These are phyloP conservation scores for Epizoanthus ramosus DNA, from an alignment of 92 coral and sea anemone genomes.

Conservation along the genomic window DNA sequence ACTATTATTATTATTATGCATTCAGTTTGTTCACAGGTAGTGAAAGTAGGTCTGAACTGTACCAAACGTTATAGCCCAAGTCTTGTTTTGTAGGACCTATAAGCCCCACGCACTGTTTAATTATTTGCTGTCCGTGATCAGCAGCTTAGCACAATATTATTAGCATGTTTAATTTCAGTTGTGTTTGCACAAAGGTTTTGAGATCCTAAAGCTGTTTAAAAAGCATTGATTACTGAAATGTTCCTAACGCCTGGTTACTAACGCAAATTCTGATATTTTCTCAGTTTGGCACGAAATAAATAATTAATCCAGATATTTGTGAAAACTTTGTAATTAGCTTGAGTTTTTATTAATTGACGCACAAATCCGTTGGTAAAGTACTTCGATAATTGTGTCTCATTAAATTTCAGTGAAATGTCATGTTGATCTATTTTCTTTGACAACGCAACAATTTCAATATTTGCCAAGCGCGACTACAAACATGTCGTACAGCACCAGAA, in stretches of 20 bases:
- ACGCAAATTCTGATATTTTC: too few relatives aligned
- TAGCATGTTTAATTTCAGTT: neutral
- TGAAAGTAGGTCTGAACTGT: neutral
- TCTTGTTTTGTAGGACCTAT: neutral
- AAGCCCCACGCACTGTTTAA: neutral
- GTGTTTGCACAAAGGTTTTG: constrained; percentile 4
- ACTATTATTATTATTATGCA: neutral
- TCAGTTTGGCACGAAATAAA: too few relatives aligned
- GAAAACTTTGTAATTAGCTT: too few relatives aligned
- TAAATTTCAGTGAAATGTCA: neutral
- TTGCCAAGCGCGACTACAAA: constrained; percentile 1
- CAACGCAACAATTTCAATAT: constrained; percentile 37
- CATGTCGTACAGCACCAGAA: neutral
- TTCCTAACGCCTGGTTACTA: too few relatives aligned
- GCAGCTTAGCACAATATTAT: neutral
- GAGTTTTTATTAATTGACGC: too few relatives aligned
- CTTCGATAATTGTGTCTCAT: neutral
- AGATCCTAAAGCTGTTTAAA: neutral
- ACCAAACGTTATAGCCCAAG: neutral
- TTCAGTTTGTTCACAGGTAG: neutral
- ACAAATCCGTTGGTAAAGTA: neutral
- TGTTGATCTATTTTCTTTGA: neutral
- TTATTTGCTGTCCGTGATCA: neutral
- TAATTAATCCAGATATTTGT: neutral
- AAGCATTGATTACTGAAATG: neutral